Conservation (phyloP, 2,888 invertebrate species). For the Lycaena phlaeas region DNA sequence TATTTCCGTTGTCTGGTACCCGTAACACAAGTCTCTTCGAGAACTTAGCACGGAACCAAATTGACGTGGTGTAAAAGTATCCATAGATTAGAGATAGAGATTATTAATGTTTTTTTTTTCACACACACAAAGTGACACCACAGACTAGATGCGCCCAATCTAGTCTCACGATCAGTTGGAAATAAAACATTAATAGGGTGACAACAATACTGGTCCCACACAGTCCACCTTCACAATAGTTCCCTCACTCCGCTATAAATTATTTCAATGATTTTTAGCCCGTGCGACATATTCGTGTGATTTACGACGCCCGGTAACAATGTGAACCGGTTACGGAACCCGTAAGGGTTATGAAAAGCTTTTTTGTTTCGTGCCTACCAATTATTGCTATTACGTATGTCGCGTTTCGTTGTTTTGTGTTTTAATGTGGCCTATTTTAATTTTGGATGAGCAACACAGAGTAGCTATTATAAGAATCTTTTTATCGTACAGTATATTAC, state of each 20-base stretch:
- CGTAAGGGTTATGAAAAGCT: constrained; percentile 37
- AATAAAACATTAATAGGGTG: constrained; percentile 17
- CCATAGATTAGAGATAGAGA: too few species aligned
- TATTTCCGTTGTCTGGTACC: too few species aligned
- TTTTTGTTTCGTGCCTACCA: constrained; percentile 43
- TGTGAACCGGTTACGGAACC: constrained; percentile 54
- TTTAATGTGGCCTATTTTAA: constrained; percentile 2
- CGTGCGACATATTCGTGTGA: constrained; percentile 58
- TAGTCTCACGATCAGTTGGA: too few species aligned
- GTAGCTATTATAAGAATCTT: too few species aligned
- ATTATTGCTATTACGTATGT: constrained; percentile 42
- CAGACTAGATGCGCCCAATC: too few species aligned
- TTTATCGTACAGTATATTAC: too few species aligned
- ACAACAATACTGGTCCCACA: constrained; percentile 22
- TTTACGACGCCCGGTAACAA: constrained; percentile 55
- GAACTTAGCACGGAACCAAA: too few species aligned
- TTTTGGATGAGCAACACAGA: not conserved
- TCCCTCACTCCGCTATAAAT: constrained; percentile 49
- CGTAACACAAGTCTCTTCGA: too few species aligned
- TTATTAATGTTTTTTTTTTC: too few species aligned
- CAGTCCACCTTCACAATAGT: constrained; percentile 42
- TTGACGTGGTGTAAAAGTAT: too few species aligned
- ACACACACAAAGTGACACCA: too few species aligned
- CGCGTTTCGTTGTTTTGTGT: constrained; percentile 18
- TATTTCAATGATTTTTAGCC: constrained; percentile 59